Base-by-base conservation (phyloP, 2,797 vertebrate genomes). In the Sebastes kiyomatsui region DNA sequence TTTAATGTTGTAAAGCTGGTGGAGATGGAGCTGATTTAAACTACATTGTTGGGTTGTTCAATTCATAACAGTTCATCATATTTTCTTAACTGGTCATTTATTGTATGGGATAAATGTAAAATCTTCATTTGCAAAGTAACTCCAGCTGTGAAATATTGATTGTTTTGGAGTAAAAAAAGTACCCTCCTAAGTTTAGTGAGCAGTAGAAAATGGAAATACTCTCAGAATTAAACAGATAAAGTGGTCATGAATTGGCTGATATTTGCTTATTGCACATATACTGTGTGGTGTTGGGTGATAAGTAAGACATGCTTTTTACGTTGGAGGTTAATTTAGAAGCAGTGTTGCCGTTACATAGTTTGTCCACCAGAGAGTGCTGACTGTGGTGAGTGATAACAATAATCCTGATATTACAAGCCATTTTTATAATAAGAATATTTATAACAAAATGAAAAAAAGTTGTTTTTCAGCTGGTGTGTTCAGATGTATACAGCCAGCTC, bases 331-430 rank as follows among this genome's bases (percentile, higher is more conserved):
- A 55, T 65, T 54, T 35, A 30, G n/a, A 77, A 67, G 6, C 35
- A 28, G 2, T 23, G n/a, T 6, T 22, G 65, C 9, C 13, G 2
- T 64, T 68, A 6, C 80, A 5, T 4, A 5, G 7, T 61, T 11
- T 67, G 55, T 58, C 80, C 88, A 81, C 67, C n/a, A 83, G 86
- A 83, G 82, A 60, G 87, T 80, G 9, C 16, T 54, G 33, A 52
- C 14, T 56, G 20, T 28, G 27, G 3, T 11, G 3, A 23, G 2
- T 4, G 25, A 25, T 3, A 52, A 52, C 49, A 52, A 52, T n/a
- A 18, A 18, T 16, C n/a, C 25, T 28, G 4, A 55, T 27, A 20
- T 11, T 65, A 6, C 4, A 7, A 58, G 33, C 49, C 28, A 9
- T 27, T 49, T 73, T 14, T 33, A 1, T 9, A 32, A 28, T 33